These are phyloP conservation scores for Contarinia nasturtii DNA, from an alignment of 1,140 invertebrate genomes.

Conservation along the genomic window DNA sequence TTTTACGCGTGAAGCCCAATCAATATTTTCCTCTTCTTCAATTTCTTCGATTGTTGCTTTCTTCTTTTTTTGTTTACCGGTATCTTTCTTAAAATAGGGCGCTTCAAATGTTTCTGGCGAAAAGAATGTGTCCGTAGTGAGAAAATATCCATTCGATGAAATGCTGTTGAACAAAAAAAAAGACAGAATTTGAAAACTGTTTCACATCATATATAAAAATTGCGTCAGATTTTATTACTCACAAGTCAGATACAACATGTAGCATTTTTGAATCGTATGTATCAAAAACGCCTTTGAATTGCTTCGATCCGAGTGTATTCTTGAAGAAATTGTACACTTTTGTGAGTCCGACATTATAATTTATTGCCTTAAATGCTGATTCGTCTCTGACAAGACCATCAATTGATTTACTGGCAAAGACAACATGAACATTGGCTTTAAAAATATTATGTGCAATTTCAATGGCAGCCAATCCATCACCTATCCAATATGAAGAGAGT, in stretches of 20 bases:
- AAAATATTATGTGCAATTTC: slow-evolving; percentile 33
- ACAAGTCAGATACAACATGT: slow-evolving; percentile 25
- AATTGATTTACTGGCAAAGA: slow-evolving; percentile 29
- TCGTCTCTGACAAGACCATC: slow-evolving; percentile 26
- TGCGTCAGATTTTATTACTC: slow-evolving; percentile 7
- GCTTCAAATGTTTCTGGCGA: not conserved
- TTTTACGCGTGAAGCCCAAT: not conserved
- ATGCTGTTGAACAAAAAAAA: not conserved
- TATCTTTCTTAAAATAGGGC: no score
- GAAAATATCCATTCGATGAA: not conserved
- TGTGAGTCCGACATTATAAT: slow-evolving; percentile 14
- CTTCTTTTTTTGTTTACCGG: no score
- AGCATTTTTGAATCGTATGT: slow-evolving; percentile 31
- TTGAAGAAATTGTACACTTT: slow-evolving; percentile 26
- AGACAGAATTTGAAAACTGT: not conserved
- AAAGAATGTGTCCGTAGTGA: not conserved
- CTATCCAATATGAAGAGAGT: no score
- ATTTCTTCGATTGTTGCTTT: no score
- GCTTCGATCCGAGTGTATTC: slow-evolving; percentile 26
- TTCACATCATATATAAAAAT: not conserved
- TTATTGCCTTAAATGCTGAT: slow-evolving; percentile 29
- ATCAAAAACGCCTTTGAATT: slow-evolving; percentile 32
- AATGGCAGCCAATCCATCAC: slow-evolving; percentile 30
- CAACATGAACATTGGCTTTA: slow-evolving; percentile 31
- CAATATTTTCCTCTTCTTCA: not conserved